Conservation (phyloP, 2,113 vertebrate species). For the Leiothrix lutea region DNA sequence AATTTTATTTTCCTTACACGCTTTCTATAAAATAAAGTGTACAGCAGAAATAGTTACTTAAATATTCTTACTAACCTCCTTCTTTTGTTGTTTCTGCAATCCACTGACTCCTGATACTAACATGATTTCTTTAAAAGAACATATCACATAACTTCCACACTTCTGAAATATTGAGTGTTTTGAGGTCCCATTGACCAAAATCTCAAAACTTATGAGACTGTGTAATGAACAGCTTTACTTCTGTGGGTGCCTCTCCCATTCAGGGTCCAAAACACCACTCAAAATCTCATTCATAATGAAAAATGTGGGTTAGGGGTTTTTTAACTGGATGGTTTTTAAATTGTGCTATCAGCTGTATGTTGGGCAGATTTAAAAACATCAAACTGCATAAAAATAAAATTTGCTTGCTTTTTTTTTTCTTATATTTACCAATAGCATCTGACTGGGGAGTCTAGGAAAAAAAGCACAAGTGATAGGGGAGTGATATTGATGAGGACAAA, state of each 20-base stretch:
- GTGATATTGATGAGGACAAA: background rate
- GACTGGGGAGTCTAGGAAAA: background rate
- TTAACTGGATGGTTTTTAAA: background rate
- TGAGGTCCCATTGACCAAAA: background rate
- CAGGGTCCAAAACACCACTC: background rate
- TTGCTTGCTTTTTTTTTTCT: background rate
- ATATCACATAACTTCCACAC: fast-evolving
- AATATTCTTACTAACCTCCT: background rate
- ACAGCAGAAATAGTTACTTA: background rate
- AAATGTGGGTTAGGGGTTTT: background rate
- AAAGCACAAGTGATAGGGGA: background rate
- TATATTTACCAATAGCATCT: background rate
- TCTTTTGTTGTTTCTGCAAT: background rate
- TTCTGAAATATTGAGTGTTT: background rate
- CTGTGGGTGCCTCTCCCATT: background rate
- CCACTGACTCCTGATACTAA: background rate
- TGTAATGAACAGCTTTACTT: background rate
- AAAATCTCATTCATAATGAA: background rate
- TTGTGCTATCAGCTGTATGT: background rate
- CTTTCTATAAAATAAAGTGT: background rate
- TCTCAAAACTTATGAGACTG: background rate
- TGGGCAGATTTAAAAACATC: background rate
- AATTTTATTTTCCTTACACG: background rate
- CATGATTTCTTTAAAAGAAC: background rate
- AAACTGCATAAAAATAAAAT: background rate